Evolutionary conservation across 2,888 invertebrate genomes (phyloP), one percentile per base, ranked within the genome.

Genomic region (Carcina quercana): DNA sequence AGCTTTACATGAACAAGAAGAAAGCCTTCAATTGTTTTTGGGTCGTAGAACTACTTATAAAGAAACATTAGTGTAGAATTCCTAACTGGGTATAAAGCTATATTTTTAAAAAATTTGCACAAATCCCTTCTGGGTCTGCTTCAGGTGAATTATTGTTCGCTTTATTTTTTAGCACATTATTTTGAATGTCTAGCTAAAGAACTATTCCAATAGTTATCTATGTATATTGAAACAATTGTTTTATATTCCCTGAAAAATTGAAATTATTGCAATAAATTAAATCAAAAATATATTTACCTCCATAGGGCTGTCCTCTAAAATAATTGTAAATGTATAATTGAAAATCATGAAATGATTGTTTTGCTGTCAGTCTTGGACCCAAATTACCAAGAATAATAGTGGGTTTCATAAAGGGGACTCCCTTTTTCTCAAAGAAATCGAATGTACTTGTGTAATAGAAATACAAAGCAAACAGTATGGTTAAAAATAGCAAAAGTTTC

Each of bases 351-450:
- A 82, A 82, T 8, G 86, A 85, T 48, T 54, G 66, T 40, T 64
- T 71, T 8, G 72, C 69, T 15, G 58, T 45, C 29, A 86, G 38
- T 38, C 86, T 61, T 2, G 72, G 65, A 14, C 76, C 78, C 14
- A 84, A 51, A 49, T 85, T 86, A 1, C 86, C 86, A 26, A 85
- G 54, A n/a, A 86, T 56, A 43, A 86, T 67, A 13, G 54, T 61
- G 3, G 86, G 86, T 48, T 85, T 73, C 47, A 61, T 66, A 47
- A 49, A 79, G 5, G 70, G 65, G 13, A 86, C 61, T 5, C 75
- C 76, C 53, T 64, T 79, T 34, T 79, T 75, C 52, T 74, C 64
- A 51, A 86, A 86, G 52, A 67, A 68, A 42, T 74, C 65, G 46
- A 76, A 83, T 6, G 73, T 79, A 22, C 59, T 73, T 5, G 83